These are phyloP conservation scores for Dromaius novaehollandiae DNA, from an alignment of 2,113 vertebrate species.

Conservation along the genomic window DNA sequence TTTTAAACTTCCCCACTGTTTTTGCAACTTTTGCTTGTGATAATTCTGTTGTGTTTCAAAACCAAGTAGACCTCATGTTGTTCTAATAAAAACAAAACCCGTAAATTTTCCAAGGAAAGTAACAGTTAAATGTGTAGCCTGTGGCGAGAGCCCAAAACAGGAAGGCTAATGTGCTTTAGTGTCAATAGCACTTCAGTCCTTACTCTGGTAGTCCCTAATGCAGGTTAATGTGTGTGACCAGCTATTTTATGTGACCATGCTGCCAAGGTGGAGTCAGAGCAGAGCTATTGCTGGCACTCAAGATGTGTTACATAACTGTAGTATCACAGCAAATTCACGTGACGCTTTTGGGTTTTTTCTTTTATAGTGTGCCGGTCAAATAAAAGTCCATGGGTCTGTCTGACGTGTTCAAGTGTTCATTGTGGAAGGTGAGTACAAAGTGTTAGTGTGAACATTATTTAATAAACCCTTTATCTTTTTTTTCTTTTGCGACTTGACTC, in stretches of 20 bases:
- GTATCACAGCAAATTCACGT: background rate
- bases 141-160: background rate
- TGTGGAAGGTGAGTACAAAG: slow-evolving; percentile 89
- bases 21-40: background rate
- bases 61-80: background rate
- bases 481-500: background rate
- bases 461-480: background rate
- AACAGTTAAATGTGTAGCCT: background rate
- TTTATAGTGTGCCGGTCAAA: slow-evolving; percentile 94
- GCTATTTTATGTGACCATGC: background rate
- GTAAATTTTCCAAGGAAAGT: background rate
- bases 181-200: background rate
- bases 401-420: slow-evolving; percentile 94
- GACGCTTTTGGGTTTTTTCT: background rate
- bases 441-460: background rate
- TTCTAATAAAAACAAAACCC: background rate
- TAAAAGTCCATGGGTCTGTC: slow-evolving; percentile 98
- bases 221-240: background rate
- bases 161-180: background rate
- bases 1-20: background rate
- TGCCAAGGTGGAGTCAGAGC: background rate
- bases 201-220: background rate
- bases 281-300: background rate
- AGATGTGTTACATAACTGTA: background rate
- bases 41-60: background rate